Conservation (phyloP, 2,113 vertebrate genomes). For the Coregonus clupeaformis region DNA sequence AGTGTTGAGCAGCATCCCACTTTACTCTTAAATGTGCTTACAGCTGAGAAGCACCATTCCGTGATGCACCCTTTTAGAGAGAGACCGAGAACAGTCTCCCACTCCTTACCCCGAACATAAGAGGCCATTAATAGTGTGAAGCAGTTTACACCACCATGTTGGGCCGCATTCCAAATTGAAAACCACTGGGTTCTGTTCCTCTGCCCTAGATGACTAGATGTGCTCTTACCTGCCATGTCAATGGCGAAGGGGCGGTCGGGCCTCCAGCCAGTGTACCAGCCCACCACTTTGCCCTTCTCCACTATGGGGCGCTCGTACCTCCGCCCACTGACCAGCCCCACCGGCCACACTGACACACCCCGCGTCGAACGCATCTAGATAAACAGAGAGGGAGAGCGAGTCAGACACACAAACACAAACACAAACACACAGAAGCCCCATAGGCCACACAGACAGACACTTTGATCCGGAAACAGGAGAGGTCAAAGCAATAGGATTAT, state of each 20-base stretch:
- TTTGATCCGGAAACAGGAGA: not conserved
- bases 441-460: not conserved
- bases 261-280: conserved; percentile 98
- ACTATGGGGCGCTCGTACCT: conserved; percentile 93
- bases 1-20: not conserved
- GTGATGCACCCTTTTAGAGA: not conserved
- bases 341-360: conserved; percentile 94
- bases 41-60: not conserved
- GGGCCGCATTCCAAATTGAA: not conserved
- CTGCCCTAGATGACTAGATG: not conserved
- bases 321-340: conserved; percentile 93
- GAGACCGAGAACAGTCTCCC: not conserved
- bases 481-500: not conserved
- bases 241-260: conserved; percentile 94
- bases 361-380: conserved; percentile 90
- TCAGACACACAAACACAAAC: not conserved
- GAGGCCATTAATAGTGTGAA: not conserved
- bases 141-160: not conserved
- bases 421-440: not conserved
- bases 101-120: not conserved
- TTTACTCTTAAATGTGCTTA: not conserved
- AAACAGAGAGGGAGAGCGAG: not conserved
- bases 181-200: not conserved
- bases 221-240: conserved; percentile 93
- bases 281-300: conserved; percentile 90